Evolutionary conservation across 2,113 vertebrate species (phyloP), one percentile per base, ranked within the genome.

Genomic region (human (Homo sapiens)): DNA sequence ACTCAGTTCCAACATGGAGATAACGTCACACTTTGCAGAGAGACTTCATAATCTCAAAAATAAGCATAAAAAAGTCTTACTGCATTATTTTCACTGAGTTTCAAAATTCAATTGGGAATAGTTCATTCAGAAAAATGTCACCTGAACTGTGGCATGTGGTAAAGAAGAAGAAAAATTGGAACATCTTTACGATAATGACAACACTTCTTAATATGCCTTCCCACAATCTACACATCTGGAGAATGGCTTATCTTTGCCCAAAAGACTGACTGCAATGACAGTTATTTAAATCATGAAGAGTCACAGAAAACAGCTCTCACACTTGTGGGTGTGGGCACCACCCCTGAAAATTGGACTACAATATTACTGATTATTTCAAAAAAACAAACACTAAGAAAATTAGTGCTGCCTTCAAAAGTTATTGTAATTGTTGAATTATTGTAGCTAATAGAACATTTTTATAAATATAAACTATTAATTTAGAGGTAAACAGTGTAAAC

Each of bases 381-480:
- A 94, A 70, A 96, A 64, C 32, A 87, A 81, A 68, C 5, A 66
- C 6, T 18, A 11, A 45, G 27, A 86, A 73, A 73, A 73, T 86
- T 85, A 87, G 2, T 61, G 9, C 27, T 52, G 23, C 35, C 35
- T 16, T 73, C 18, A 94, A 87, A 27, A 68, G 1, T 61, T 73
- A 96, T 57, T 64, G 9, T 92, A 82, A 89, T 93, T 80, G 73
- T 90, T 40, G 89, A 90, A 86, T 55, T 81, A 83, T 32, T 68
- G 70, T 55, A 72, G 18, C n/a, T 84, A 89, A 76, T 12, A 57
- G 7, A 95, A 35, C 22, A 78, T 78, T 79, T 70, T 75, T 86
- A 38, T 35, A 80, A 90, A 88, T 35, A 72, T 32, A 93, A 75
- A 40, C 10, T 70, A 94, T 52, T 80, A 1, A 93, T 20, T 87